Conservation (phyloP, 2,888 invertebrate species). For the Ferdinandea cuprea region DNA sequence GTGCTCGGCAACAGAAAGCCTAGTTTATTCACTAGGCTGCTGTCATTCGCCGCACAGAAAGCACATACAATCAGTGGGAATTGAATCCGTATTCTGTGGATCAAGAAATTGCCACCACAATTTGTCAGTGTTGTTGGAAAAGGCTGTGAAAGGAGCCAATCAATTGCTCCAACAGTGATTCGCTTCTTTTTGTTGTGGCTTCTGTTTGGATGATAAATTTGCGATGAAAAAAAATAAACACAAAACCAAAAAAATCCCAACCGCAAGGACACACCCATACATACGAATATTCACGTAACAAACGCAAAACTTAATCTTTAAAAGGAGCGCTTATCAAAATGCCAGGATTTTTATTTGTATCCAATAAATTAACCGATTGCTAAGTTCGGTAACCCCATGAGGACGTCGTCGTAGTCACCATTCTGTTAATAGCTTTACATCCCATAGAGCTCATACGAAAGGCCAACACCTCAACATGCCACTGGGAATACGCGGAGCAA, state of each 20-base stretch:
- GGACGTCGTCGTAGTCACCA: conserved; percentile 13
- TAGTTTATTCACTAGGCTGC: conserved; percentile 53
- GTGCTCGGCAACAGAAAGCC: conserved; percentile 58
- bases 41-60: conserved; percentile 12
- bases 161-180: conserved; percentile 45
- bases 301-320: conserved; percentile 33
- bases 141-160: conserved; percentile 72
- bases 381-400: conserved; percentile 61
- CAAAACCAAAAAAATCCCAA: background rate
- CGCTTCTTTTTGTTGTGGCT: conserved; percentile 34
- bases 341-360: conserved; percentile 7
- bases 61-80: conserved; percentile 69
- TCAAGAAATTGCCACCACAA: conserved; percentile 74
- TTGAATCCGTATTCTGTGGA: conserved; percentile 72
- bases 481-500: conserved; percentile 64
- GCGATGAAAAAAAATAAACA: background rate
- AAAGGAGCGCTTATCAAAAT: conserved; percentile 17
- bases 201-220: conserved; percentile 24
- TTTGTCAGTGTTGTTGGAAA: conserved; percentile 63
- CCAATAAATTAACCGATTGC: conserved; percentile 44
- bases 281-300: background rate
- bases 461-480: conserved; percentile 66
- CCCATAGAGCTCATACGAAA: conserved; percentile 6
- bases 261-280: conserved; percentile 38
- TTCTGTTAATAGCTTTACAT: background rate